Percentiles rank a stretch among this genome's conserved stretches.
Conservation (phyloP, 2,797 vertebrate genomes). For the Jordanella pulchra region DNA sequence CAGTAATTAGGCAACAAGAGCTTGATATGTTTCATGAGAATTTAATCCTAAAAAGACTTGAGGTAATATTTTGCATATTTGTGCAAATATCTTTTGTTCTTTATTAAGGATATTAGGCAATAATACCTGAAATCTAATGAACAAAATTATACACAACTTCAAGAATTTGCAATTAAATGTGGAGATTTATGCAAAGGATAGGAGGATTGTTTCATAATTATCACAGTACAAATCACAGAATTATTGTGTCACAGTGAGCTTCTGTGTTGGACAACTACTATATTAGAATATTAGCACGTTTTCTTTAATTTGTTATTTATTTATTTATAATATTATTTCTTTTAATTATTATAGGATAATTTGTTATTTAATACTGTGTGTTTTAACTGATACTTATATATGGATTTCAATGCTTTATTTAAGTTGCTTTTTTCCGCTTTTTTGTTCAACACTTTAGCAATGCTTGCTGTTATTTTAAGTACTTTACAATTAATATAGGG, state of each 20-base stretch:
- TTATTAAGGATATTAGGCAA: no score
- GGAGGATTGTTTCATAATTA: background rate
- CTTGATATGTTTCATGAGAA: slow-evolving; percentile 46
- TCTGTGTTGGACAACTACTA: background rate
- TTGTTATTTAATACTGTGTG: no score
- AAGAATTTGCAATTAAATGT: background rate
- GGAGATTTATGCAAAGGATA: background rate
- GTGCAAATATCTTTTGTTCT: no score
- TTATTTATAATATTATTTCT: background rate
- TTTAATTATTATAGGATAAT: background rate
- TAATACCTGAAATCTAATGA: slow-evolving; percentile 10
- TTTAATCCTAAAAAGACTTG: slow-evolving; percentile 25
- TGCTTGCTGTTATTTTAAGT: no score
- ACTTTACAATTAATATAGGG: no score
- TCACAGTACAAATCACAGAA: background rate
- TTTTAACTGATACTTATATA: no score
- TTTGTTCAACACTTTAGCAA: no score
- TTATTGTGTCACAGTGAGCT: no score
- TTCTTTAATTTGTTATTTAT: background rate
- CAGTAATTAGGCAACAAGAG: slow-evolving; percentile 55
- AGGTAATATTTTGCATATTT: slow-evolving; percentile 23
- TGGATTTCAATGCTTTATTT: no score
- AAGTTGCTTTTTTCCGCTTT: no score
- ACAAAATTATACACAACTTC: background rate
- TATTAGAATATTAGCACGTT: no score